A percentile compares a stretch with the other conserved stretches of the same genome.
Evolutionary conservation across 2,888 invertebrate species (phyloP).

Genomic region (Branchipolynoe longqiensis): DNA sequence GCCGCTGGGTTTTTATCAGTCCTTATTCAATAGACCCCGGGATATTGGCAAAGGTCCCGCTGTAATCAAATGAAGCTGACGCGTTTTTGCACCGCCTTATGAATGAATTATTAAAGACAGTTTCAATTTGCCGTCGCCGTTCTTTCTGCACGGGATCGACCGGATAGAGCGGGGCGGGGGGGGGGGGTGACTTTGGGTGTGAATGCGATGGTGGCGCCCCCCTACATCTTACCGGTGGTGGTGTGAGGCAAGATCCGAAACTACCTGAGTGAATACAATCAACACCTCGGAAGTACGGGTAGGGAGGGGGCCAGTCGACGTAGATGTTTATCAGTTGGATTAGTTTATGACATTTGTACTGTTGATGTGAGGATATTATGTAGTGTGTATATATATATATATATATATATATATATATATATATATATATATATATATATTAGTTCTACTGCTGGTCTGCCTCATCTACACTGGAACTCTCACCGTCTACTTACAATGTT

Average conservation of each 20-base stretch:
- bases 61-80: slow-evolving; percentile 54
- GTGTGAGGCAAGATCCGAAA: slow-evolving; percentile 5
- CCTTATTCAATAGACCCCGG: slow-evolving; percentile 56
- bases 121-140: slow-evolving; percentile 52
- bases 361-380: too few relatives aligned
- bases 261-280: slow-evolving; percentile 4
- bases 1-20: slow-evolving; percentile 36
- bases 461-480: too few relatives aligned
- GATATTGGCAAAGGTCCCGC: slow-evolving; percentile 56
- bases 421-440: too few relatives aligned
- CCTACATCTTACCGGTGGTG: slow-evolving; percentile 27
- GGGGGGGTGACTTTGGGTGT: slow-evolving; percentile 26
- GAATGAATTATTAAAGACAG: slow-evolving; percentile 55
- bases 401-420: too few relatives aligned
- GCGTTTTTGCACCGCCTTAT: slow-evolving; percentile 44
- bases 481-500: too few relatives aligned
- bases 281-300: too few relatives aligned
- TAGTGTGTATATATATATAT: too few relatives aligned
- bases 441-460: too few relatives aligned
- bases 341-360: too few relatives aligned
- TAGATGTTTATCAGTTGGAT: too few relatives aligned
- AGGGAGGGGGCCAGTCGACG: too few relatives aligned
- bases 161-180: too few relatives aligned
- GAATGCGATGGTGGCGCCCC: neutral
- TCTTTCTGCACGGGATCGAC: slow-evolving; percentile 21